phyloP scores from a whole-genome alignment of 2,113 vertebrate species.

The Ceuthmochares aereus region DNA sequence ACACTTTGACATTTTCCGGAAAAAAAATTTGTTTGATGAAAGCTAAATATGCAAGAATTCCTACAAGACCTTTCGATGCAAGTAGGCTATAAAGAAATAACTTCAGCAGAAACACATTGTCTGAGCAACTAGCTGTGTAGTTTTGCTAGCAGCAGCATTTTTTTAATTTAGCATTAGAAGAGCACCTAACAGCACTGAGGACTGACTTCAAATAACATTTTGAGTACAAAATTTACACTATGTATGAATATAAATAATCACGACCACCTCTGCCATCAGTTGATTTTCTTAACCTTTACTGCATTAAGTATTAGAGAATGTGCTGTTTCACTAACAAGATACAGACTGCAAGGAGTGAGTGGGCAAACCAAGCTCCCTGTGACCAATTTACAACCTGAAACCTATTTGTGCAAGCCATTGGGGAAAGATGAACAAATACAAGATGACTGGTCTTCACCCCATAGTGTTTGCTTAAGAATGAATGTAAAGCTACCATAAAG shows the following conservation, averaged over 20 bases:
- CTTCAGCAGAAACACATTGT: background rate
- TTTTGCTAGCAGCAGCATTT: background rate
- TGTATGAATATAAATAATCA: rapidly evolving
- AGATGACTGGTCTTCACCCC: background rate
- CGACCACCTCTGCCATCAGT: background rate
- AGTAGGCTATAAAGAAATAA: background rate
- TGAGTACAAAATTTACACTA: background rate
- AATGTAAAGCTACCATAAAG: background rate
- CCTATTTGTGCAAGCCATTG: background rate
- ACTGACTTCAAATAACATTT: background rate
- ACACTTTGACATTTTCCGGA: background rate
- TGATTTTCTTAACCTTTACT: background rate
- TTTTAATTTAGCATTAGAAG: background rate
- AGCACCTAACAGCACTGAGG: background rate
- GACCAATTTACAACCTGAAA: background rate
- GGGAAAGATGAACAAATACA: background rate
- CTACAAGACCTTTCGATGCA: background rate
- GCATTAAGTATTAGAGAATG: background rate
- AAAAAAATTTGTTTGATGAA: background rate
- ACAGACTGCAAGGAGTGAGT: background rate
- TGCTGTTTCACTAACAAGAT: background rate
- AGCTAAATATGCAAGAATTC: background rate
- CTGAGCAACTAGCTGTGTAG: background rate
- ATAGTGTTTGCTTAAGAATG: background rate
- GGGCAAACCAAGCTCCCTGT: background rate